A percentile compares a stretch with the other conserved stretches of the same genome.
phyloP scores from a whole-genome alignment of 2,888 invertebrate species.

The Drosophila hamatofila region DNA sequence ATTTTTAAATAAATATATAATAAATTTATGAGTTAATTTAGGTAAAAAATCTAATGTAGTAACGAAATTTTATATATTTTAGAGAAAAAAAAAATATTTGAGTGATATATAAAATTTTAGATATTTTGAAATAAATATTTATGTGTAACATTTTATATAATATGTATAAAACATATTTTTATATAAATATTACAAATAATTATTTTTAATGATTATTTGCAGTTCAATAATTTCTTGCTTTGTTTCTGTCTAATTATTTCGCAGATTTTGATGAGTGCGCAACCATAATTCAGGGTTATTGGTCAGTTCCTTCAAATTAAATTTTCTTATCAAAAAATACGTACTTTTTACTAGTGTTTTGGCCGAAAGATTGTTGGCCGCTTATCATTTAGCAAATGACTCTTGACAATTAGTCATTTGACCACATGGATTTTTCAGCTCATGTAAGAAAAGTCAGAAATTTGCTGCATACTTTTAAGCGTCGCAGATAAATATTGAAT shows the following conservation, averaged over 20 bases:
- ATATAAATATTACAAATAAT: background rate
- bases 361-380: slow-evolving; percentile 14
- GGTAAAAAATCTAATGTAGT: too few relatives aligned
- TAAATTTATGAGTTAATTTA: too few relatives aligned
- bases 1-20: too few relatives aligned
- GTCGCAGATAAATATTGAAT: background rate
- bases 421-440: background rate
- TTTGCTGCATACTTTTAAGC: slow-evolving; percentile 33
- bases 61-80: too few relatives aligned
- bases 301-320: slow-evolving; percentile 29
- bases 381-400: background rate
- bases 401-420: slow-evolving; percentile 29
- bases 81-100: too few relatives aligned
- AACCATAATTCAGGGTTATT: background rate
- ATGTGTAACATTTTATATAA: too few relatives aligned
- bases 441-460: background rate
- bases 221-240: background rate
- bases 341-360: slow-evolving; percentile 6
- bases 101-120: too few relatives aligned
- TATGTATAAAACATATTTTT: too few relatives aligned
- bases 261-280: slow-evolving; percentile 18
- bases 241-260: slow-evolving; percentile 2
- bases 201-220: background rate
- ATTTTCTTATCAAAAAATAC: background rate
- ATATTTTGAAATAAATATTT: too few relatives aligned